phyloP scores from a whole-genome alignment of 2,888 invertebrate species.

The Oscheius onirici region DNA sequence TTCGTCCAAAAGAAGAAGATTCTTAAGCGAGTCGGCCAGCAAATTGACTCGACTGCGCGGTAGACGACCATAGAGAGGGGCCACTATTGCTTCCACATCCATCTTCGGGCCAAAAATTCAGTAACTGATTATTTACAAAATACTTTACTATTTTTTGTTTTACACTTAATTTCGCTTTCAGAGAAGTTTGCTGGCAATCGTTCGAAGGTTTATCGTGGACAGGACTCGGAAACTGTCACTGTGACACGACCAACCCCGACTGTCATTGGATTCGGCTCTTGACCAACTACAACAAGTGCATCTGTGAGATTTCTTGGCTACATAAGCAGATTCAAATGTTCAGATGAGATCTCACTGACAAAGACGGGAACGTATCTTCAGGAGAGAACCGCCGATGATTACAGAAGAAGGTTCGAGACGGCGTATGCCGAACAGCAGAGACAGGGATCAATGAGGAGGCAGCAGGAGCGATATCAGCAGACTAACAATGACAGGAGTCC shows the following conservation, averaged over 20 bases:
- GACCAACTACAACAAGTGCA: conserved; percentile 71
- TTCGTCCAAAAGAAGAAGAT: background rate
- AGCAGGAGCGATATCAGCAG: background rate
- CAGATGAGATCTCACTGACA: conserved; percentile 27
- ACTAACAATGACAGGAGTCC: background rate
- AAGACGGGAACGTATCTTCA: conserved; percentile 3
- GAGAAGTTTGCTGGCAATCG: conserved; percentile 69
- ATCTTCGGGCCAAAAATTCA: background rate
- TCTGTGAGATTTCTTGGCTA: conserved; percentile 55
- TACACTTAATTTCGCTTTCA: conserved; percentile 29
- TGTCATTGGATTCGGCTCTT: conserved; percentile 71
- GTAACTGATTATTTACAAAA: background rate
- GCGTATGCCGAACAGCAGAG: background rate
- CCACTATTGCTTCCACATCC: background rate
- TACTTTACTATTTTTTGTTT: background rate
- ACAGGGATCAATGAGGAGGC: background rate
- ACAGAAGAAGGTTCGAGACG: conserved; percentile 18
- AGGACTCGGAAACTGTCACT: conserved; percentile 67
- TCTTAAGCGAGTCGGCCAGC: background rate
- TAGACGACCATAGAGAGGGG: conserved; percentile 2
- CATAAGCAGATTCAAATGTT: background rate
- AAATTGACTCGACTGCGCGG: conserved; percentile 21
- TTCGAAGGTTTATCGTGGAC: conserved; percentile 71
- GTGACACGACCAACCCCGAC: conserved; percentile 60
- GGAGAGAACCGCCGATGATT: conserved; percentile 16